Conservation (phyloP, 2,113 vertebrate species). For the Cygnus atratus region DNA sequence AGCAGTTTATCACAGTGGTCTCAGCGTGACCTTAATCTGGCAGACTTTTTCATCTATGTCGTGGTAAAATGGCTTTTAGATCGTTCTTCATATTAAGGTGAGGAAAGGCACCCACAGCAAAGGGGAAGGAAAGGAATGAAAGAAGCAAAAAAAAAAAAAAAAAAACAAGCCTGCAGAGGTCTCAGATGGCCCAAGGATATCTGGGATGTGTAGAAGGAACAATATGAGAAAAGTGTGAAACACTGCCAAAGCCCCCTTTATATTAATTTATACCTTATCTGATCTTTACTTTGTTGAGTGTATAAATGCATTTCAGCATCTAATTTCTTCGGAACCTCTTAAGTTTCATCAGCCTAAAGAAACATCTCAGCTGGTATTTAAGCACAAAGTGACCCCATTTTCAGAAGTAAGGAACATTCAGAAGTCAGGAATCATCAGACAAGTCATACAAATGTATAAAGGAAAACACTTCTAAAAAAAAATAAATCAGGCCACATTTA, state of each 20-base stretch:
- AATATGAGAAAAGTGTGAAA: not conserved
- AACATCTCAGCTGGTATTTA: not conserved
- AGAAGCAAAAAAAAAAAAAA: not conserved
- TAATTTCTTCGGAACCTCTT: not conserved
- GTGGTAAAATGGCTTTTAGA: not conserved
- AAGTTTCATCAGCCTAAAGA: not conserved
- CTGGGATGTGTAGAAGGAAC: not conserved
- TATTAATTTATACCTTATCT: not conserved
- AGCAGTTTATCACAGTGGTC: conserved; percentile 18
- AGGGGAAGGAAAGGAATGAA: not conserved
- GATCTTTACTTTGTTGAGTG: not conserved
- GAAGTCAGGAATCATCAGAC: not conserved
- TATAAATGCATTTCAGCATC: not conserved
- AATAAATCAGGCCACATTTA: not conserved
- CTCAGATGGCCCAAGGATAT: not conserved
- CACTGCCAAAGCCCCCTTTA: not conserved
- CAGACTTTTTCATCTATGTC: not conserved
- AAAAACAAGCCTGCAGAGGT: not conserved
- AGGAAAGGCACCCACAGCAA: not conserved
- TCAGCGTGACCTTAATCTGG: not conserved
- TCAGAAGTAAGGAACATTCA: not conserved
- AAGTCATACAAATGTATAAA: not conserved
- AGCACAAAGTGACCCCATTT: not conserved
- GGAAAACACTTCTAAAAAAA: not conserved
- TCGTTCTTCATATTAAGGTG: not conserved